Evolutionary conservation across 2,888 invertebrate genomes (phyloP).

Genomic region (Melanchra persicariae): DNA sequence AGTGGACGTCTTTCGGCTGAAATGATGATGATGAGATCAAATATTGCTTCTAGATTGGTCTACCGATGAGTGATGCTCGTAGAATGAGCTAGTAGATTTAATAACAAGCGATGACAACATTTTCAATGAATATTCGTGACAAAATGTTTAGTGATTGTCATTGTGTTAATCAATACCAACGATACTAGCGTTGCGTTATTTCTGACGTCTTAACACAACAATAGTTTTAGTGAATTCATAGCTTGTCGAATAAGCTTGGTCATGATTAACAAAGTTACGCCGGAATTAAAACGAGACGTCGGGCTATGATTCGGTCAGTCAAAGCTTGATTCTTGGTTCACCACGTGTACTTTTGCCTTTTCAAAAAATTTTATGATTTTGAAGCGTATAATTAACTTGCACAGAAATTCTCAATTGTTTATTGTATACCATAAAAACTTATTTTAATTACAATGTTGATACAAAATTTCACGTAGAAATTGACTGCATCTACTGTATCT

Average conservation of each 20-base stretch:
- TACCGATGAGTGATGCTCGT: not conserved
- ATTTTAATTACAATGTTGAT: no score
- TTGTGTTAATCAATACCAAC: conserved; percentile 25
- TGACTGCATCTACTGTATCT: no score
- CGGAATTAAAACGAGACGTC: not conserved
- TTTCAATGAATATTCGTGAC: not conserved
- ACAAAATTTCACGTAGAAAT: no score
- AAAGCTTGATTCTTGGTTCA: conserved; percentile 10
- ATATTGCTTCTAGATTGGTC: not conserved
- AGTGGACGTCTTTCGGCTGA: not conserved
- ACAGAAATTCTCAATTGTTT: no score
- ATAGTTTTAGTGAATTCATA: not conserved
- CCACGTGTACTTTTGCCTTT: not conserved
- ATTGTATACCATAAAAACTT: no score
- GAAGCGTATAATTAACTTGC: not conserved
- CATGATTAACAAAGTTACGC: conserved; percentile 14
- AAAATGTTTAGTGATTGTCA: conserved; percentile 13
- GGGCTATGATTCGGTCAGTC: conserved; percentile 6
- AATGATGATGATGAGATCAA: not conserved
- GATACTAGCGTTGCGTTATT: conserved; percentile 4
- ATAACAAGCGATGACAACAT: conserved; percentile 4
- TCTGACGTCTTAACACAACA: conserved; percentile 15
- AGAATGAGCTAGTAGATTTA: not conserved
- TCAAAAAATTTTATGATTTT: not conserved
- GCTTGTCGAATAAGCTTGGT: conserved; percentile 16